Evolutionary conservation across 2,797 vertebrate genomes (phyloP).

Genomic region (Schizopygopsis malacanthus): DNA sequence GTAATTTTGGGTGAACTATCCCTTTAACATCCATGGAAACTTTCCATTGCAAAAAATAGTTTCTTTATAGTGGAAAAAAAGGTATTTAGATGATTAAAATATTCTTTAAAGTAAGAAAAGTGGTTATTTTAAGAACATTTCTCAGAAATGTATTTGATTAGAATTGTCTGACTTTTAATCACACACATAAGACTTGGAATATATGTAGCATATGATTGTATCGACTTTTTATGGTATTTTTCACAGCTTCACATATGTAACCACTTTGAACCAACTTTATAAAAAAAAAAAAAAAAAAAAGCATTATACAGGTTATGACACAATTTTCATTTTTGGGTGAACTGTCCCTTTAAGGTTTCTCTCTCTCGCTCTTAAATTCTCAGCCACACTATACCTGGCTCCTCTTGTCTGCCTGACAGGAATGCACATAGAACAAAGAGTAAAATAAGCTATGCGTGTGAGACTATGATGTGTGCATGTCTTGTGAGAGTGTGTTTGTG

Average conservation of each 20-base stretch:
- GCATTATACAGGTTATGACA: neutral
- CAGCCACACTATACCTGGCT: conserved; percentile 25
- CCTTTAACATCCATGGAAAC: neutral
- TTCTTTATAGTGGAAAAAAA: too few species aligned
- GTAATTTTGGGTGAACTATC: too few species aligned
- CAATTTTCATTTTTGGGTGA: neutral
- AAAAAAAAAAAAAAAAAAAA: neutral
- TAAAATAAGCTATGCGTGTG: conserved; percentile 43
- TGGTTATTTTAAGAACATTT: too few species aligned
- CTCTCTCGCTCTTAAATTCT: conserved; percentile 3
- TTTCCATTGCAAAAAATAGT: neutral
- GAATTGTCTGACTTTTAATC: neutral
- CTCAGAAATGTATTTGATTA: neutral
- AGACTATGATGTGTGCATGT: conserved; percentile 42
- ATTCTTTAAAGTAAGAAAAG: neutral
- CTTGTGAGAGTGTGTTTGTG: conserved; percentile 31
- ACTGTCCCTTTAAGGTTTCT: conserved; percentile 23
- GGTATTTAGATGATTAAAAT: neutral
- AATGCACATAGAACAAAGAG: conserved; percentile 55
- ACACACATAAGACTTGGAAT: neutral
- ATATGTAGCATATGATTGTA: neutral
- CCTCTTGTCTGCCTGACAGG: conserved; percentile 47
- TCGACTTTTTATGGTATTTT: neutral
- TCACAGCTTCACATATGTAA: neutral
- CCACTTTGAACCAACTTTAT: neutral